Evolutionary conservation across 2,113 vertebrate species (phyloP).

Genomic region (Elachura formosa): DNA sequence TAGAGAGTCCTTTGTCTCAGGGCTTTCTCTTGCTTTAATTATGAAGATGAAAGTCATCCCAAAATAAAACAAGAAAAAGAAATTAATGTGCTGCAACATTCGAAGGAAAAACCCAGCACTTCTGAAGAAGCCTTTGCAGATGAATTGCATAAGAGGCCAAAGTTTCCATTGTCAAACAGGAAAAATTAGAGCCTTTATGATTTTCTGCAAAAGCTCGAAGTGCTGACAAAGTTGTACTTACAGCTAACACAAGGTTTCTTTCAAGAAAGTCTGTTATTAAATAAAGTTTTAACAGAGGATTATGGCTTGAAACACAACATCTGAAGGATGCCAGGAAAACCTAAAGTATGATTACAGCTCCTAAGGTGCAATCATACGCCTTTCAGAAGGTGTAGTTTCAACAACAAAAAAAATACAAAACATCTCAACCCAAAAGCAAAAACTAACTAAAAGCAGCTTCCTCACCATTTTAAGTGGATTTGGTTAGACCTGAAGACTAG

Average conservation of each 20-base stretch:
- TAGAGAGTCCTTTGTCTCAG: not conserved
- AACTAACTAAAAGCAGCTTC: not conserved
- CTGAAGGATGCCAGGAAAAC: not conserved
- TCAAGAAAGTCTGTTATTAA: not conserved
- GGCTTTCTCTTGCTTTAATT: conserved; percentile 43
- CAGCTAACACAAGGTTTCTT: not conserved
- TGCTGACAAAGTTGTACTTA: not conserved
- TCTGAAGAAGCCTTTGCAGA: not conserved
- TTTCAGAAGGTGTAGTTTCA: not conserved
- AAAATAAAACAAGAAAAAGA: conserved; percentile 62
- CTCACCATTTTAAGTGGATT: not conserved
- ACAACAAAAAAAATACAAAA: not conserved
- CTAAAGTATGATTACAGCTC: not conserved
- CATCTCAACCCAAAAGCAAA: not conserved
- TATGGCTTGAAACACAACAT: not conserved
- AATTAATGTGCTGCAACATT: conserved; percentile 26
- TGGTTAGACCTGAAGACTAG: not conserved
- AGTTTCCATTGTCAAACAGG: not conserved
- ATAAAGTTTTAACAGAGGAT: not conserved
- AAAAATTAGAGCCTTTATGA: not conserved
- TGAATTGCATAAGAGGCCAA: not conserved
- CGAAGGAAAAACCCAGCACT: not conserved
- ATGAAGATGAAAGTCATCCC: conserved; percentile 49
- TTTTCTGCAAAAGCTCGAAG: conserved; percentile 40
- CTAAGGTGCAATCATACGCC: too few relatives aligned